These are phyloP conservation scores for Drosophila varians DNA, from an alignment of 1,140 invertebrate species.

Conservation along the genomic window DNA sequence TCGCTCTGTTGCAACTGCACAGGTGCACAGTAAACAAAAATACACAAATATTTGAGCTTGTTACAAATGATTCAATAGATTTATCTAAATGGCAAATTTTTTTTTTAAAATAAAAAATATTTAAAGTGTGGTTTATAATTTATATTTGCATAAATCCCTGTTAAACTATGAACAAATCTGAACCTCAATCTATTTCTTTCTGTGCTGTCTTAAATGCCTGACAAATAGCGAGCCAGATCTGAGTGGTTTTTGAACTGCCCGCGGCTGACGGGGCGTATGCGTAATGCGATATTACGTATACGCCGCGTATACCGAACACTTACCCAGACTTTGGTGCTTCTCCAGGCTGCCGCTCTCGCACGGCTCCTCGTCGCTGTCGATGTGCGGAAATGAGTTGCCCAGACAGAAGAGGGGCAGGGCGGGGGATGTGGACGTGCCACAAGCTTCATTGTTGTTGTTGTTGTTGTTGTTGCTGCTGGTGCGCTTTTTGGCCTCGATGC, in stretches of 20 bases:
- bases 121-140: neutral
- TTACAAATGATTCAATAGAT: neutral
- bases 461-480: slow-evolving; percentile 14
- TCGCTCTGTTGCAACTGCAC: slow-evolving; percentile 22
- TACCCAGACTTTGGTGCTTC: slow-evolving; percentile 74
- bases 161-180: neutral
- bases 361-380: slow-evolving; percentile 89
- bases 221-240: slow-evolving; percentile 13
- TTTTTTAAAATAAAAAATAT: neutral
- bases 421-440: slow-evolving; percentile 60
- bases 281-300: slow-evolving; percentile 71
- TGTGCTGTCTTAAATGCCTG: neutral
- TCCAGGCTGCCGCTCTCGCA: slow-evolving; percentile 84
- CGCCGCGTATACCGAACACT: slow-evolving; percentile 40
- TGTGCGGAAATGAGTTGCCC: slow-evolving; percentile 88
- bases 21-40: slow-evolving; percentile 13
- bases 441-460: slow-evolving; percentile 28
- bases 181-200: neutral
- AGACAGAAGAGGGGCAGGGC: slow-evolving; percentile 86
- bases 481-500: slow-evolving; percentile 27
- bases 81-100: neutral
- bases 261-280: slow-evolving; percentile 50
- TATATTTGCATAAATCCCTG: too few relatives aligned
- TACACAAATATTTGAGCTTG: neutral
- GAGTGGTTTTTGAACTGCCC: slow-evolving; percentile 15